Conservation (phyloP, 2,888 invertebrate genomes). For the Andrena minutula region DNA sequence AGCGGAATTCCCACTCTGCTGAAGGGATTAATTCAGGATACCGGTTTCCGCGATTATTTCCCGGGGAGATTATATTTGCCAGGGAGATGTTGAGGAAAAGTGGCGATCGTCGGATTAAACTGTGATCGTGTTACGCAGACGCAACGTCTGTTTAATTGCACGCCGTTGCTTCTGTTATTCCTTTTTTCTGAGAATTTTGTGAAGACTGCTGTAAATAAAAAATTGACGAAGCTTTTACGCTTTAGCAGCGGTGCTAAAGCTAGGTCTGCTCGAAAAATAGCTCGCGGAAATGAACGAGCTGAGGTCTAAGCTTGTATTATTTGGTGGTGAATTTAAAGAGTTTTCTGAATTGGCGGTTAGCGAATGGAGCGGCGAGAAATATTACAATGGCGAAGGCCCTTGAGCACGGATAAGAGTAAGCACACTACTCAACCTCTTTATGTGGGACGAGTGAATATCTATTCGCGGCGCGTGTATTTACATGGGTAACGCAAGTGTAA, state of each 20-base stretch:
- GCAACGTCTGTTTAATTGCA: constrained; percentile 27
- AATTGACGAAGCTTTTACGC: background rate
- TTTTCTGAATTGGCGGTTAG: no score
- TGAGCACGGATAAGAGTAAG: no score
- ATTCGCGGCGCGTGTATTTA: no score
- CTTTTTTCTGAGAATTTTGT: background rate
- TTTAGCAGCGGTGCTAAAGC: background rate
- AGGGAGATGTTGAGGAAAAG: background rate
- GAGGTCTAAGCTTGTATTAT: background rate
- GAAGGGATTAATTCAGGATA: background rate
- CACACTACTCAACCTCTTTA: no score
- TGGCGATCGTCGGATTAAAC: constrained; percentile 22
- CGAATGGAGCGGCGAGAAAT: no score
- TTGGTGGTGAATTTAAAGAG: background rate
- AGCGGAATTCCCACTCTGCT: constrained; percentile 10
- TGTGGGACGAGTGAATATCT: no score
- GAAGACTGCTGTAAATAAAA: background rate
- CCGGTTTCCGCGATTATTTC: constrained; percentile 22
- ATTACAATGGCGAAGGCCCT: no score
- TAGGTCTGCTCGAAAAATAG: background rate
- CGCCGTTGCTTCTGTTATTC: background rate
- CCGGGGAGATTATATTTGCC: background rate
- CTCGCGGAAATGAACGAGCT: background rate
- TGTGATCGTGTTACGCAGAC: background rate
- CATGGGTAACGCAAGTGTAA: no score